Percentiles rank a stretch among this genome's conserved stretches.
phyloP scores from a whole-genome alignment of 2,888 invertebrate genomes.

The Cryptocephalus moraei region DNA sequence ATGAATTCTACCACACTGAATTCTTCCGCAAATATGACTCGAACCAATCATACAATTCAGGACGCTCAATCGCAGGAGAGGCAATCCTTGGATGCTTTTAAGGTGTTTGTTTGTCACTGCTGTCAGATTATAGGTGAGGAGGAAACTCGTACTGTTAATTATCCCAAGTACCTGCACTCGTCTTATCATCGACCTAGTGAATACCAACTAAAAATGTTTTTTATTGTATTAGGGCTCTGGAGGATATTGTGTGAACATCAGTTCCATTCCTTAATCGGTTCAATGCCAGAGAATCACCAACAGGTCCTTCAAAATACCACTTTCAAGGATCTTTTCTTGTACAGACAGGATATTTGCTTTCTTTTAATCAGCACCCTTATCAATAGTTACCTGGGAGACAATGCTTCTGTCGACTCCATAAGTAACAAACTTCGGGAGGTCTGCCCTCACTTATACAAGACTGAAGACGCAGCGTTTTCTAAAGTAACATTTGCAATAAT shows the following conservation, averaged over 20 bases:
- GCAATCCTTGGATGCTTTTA: slow-evolving; percentile 66
- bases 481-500: slow-evolving; percentile 49
- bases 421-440: slow-evolving; percentile 77
- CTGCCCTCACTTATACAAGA: slow-evolving; percentile 87
- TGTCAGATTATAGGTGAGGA: slow-evolving; percentile 71
- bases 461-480: slow-evolving; percentile 92
- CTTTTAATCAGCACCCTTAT: slow-evolving; percentile 76
- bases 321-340: slow-evolving; percentile 66
- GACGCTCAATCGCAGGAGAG: slow-evolving; percentile 57
- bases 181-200: neutral
- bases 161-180: neutral
- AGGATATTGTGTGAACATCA: slow-evolving; percentile 87
- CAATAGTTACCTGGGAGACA: slow-evolving; percentile 87
- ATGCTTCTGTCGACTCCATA: slow-evolving; percentile 88
- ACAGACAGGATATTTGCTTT: slow-evolving; percentile 65
- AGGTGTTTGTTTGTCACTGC: slow-evolving; percentile 53
- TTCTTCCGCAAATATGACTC: slow-evolving; percentile 17
- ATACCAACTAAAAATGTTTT: neutral
- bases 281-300: slow-evolving; percentile 57
- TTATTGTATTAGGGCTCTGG: slow-evolving; percentile 52
- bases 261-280: slow-evolving; percentile 67
- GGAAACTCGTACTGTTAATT: neutral
- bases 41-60: slow-evolving; percentile 28
- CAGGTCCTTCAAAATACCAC: slow-evolving; percentile 51
- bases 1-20: slow-evolving; percentile 18